Evolutionary conservation across 2,888 invertebrate genomes (phyloP).

Genomic region (Criorhina ranunculi): DNA sequence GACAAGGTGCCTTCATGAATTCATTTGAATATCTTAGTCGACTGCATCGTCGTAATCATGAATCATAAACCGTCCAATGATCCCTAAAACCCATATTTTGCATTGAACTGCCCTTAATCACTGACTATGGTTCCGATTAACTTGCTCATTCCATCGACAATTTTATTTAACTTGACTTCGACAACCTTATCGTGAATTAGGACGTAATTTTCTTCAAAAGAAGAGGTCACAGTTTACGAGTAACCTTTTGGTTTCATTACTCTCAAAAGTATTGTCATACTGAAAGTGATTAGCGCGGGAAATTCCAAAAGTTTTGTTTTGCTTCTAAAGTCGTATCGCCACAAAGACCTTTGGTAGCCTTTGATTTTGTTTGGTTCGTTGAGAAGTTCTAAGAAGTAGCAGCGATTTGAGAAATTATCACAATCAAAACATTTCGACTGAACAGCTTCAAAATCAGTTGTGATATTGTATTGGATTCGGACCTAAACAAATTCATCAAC

Average conservation of each 20-base stretch:
- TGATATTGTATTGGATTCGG: too few species aligned
- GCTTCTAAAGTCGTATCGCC: not conserved
- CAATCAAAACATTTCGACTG: conserved; percentile 4
- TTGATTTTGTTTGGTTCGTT: not conserved
- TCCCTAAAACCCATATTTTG: not conserved
- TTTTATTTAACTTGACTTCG: too few species aligned
- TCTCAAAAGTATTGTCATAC: not conserved
- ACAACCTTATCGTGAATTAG: too few species aligned
- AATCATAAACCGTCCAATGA: not conserved
- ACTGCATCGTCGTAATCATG: too few species aligned
- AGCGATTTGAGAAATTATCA: not conserved
- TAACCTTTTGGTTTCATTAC: not conserved
- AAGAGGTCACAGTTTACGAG: too few species aligned
- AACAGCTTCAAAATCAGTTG: too few species aligned
- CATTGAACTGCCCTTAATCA: too few species aligned
- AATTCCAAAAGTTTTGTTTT: not conserved
- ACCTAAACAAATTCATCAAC: not conserved
- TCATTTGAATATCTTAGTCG: too few species aligned
- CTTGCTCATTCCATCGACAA: not conserved
- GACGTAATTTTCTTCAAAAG: too few species aligned
- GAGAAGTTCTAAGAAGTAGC: not conserved
- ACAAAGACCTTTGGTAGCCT: not conserved
- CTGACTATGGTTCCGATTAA: not conserved
- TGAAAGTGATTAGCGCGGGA: not conserved
- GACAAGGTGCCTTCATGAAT: too few species aligned